Base-by-base conservation (phyloP, 2,888 invertebrate species). In the Monochamus alternatus region DNA sequence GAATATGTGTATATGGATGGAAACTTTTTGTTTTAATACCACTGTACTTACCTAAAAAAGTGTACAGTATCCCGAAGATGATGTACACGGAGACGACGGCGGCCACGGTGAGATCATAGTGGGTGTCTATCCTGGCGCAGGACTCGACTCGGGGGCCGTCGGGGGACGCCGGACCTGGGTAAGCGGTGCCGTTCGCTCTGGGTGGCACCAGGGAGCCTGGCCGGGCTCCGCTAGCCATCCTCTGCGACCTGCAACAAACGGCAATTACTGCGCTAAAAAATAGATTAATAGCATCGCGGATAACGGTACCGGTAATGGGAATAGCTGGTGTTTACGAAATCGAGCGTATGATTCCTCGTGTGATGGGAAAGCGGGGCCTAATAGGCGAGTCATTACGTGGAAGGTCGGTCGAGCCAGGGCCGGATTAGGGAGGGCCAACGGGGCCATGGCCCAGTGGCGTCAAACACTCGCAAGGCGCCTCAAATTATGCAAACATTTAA, bases 41-140 rank as follows among this genome's bases (percentile, higher is more conserved):
- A 65, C 44, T 73, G 31, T 69, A 90, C 93, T 93, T 89, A 95
- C 96, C 96, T 87, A 95, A 94, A 81, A 96, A 91, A 78, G 95
- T 95, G 87, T 96, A 96, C 75, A 96, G 92, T 81, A 96, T 92
- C 76, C 96, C 96, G 89, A 96, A 95, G 59, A 95, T 91, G 81
- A 95, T 92, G 86, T 94, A 94, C 90, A 94, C 92, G 77, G 92
- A 92, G 88, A 93, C 93, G 79, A 94, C 91, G 75, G 93, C 89
- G 75, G 94, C 93, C 38, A 92, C 90, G 63, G 92, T 89, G 64
- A 93, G 91, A 84, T 94, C 93, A 88, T 94, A 94, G 85, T 92
- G 91, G 84, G 91, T 90, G 86, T 93, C 91, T 73, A 92, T 89
- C 72, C 90, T 89, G 44, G 90, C 88, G 86, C 92, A 92, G 78